phyloP scores from a whole-genome alignment of 2,888 invertebrate genomes.

The Neoascia interrupta region DNA sequence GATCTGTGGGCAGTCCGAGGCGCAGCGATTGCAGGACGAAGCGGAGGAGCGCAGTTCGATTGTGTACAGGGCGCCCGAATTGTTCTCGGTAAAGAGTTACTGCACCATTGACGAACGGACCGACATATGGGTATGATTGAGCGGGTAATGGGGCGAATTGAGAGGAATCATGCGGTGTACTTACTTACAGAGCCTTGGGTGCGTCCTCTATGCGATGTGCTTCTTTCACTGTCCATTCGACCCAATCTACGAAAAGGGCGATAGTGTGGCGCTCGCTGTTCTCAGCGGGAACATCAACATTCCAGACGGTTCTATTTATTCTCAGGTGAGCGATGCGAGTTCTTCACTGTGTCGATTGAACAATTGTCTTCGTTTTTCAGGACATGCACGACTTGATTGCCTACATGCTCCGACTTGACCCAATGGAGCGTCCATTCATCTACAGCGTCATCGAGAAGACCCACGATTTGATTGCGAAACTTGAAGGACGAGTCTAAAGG shows the following conservation, averaged over 20 bases:
- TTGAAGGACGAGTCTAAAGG: constrained; percentile 82
- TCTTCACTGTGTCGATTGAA: background rate
- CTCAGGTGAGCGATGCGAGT: constrained; percentile 77
- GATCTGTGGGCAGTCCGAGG: constrained; percentile 84
- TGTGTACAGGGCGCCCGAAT: constrained; percentile 92
- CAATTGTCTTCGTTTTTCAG: constrained; percentile 76
- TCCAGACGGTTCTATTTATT: constrained; percentile 85
- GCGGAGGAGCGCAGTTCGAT: constrained; percentile 93
- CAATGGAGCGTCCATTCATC: constrained; percentile 88
- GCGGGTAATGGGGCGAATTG: too few relatives aligned
- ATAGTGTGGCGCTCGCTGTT: constrained; percentile 92
- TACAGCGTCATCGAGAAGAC: constrained; percentile 85
- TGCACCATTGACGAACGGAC: constrained; percentile 90
- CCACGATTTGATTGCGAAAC: constrained; percentile 81
- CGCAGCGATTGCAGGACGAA: constrained; percentile 86
- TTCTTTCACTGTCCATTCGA: constrained; percentile 93
- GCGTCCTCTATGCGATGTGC: constrained; percentile 90
- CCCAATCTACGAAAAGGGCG: constrained; percentile 89
- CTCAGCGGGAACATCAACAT: constrained; percentile 87
- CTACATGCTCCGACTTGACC: constrained; percentile 87
- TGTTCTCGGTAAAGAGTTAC: constrained; percentile 91
- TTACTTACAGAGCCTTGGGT: constrained; percentile 87
- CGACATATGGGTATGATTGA: constrained; percentile 87
- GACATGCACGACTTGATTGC: constrained; percentile 85
- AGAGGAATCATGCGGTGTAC: constrained; percentile 16